Conservation (phyloP, 2,888 invertebrate genomes). For the Apotomis betuletana region DNA sequence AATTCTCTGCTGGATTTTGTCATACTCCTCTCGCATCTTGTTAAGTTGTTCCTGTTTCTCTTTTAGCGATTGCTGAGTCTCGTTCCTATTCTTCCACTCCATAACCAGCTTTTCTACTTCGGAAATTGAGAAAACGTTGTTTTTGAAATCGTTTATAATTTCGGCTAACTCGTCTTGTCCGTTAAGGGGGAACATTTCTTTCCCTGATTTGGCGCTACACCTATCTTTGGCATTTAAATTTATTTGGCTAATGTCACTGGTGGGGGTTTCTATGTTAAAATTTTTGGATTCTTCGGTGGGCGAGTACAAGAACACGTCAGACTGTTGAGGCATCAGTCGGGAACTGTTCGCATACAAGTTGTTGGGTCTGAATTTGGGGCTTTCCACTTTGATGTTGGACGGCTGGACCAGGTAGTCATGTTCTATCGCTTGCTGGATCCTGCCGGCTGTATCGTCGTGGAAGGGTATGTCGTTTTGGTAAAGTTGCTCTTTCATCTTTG, state of each 20-base stretch:
- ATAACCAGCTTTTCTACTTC: slow-evolving; percentile 94
- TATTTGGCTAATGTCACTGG: slow-evolving; percentile 80
- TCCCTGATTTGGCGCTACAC: slow-evolving; percentile 72
- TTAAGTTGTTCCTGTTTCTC: slow-evolving; percentile 93
- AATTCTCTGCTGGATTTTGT: slow-evolving; percentile 90
- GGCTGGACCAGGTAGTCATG: slow-evolving; percentile 85
- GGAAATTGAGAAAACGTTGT: slow-evolving; percentile 92
- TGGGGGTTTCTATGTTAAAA: slow-evolving; percentile 77
- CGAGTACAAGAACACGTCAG: slow-evolving; percentile 76
- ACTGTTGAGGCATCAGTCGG: slow-evolving; percentile 70
- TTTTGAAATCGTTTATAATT: slow-evolving; percentile 94
- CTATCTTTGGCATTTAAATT: slow-evolving; percentile 74
- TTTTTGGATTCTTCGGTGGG: slow-evolving; percentile 80
- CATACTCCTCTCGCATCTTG: slow-evolving; percentile 91
- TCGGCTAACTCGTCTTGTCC: slow-evolving; percentile 92
- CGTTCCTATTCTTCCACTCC: slow-evolving; percentile 93
- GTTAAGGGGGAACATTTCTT: slow-evolving; percentile 70
- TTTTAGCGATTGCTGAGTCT: slow-evolving; percentile 92
- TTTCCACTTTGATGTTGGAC: slow-evolving; percentile 84
- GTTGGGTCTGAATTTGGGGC: slow-evolving; percentile 77
- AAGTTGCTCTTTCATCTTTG: slow-evolving; percentile 75
- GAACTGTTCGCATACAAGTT: slow-evolving; percentile 78
- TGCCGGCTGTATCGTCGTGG: slow-evolving; percentile 63
- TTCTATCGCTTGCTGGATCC: slow-evolving; percentile 79
- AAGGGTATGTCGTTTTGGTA: slow-evolving; percentile 78